phyloP scores from a whole-genome alignment of 1,140 invertebrate genomes.

The Hormaphis cornu region DNA sequence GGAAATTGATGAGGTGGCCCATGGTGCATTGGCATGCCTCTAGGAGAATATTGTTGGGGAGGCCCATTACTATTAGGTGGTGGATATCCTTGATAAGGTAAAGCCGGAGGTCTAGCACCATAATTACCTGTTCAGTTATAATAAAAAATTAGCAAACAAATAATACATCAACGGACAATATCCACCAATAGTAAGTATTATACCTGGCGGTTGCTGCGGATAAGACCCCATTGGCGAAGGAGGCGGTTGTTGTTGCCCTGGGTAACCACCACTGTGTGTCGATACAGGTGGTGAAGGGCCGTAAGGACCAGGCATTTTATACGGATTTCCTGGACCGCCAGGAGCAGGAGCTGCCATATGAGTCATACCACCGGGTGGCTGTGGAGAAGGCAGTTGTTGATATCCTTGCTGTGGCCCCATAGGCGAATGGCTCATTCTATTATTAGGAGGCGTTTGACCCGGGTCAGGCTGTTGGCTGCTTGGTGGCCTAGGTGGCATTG shows the following conservation, averaged over 20 bases:
- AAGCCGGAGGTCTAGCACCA: constrained; percentile 18
- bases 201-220: constrained; percentile 42
- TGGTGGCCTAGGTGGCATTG: constrained; percentile 81
- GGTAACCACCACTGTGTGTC: constrained; percentile 39
- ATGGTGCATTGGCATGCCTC: constrained; percentile 23
- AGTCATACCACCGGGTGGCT: constrained; percentile 42
- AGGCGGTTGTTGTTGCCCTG: constrained; percentile 39
- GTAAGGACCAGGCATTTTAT: constrained; percentile 30
- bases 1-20: constrained; percentile 27
- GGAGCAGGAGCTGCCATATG: constrained; percentile 37
- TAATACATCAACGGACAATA: not conserved
- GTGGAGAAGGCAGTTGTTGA: constrained; percentile 54
- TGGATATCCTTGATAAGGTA: constrained; percentile 31
- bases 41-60: constrained; percentile 31
- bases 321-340: constrained; percentile 45
- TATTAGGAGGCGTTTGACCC: constrained; percentile 42
- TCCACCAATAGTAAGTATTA: constrained; percentile 26
- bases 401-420: constrained; percentile 58
- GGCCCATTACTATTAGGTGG: constrained; percentile 10
- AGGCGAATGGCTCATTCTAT: constrained; percentile 62
- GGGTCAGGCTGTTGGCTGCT: constrained; percentile 59
- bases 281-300: constrained; percentile 38
- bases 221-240: constrained; percentile 39
- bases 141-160: not conserved
- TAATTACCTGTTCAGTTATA: constrained; percentile 24